Base-by-base conservation (phyloP, 2,113 vertebrate genomes). In the Platichthys stellatus region DNA sequence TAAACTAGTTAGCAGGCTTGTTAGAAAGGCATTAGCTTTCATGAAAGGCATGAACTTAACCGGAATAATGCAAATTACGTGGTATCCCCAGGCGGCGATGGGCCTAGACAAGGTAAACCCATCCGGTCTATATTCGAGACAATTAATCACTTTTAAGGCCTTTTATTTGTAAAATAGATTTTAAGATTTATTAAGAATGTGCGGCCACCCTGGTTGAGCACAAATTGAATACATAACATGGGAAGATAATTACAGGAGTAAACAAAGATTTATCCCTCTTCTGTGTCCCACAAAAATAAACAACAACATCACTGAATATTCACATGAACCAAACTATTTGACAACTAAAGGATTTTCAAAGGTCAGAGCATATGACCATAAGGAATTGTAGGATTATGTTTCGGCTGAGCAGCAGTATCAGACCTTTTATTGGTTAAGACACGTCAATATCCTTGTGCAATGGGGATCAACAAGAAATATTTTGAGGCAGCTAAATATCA, bases 331-430 rank as follows among this genome's bases (percentile, higher is more conserved):
- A 56, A 18, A 26, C 69, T 63, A 80, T 73, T 57, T 68, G 53
- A 72, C 56, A 66, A 20, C 40, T 53, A 3, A 13, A 43, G 21
- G 51, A 40, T 74, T 54, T 64, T 9, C 51, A 35, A 64, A 75
- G 56, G 60, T 66, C 11, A 40, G 35, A 31, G 31, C 20, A 45
- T 35, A 24, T 47, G 21, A 31, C 47, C 24, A 13, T 5, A 0
- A 12, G 61, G 61, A 71, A 61, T 28, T 38, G 45, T 65, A 35
- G 62, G 72, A 72, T 71, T 66, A 57, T n/a, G 38, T 67, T 35
- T 57, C 31, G n/a, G 38, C 47, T 2, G 35, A 47, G 54, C 66
- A 2, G 10, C 31, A 13, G 21, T 15, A 60, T 76, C 35, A 12
- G 10, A 20, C 59, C 67, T 56, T 14, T 75, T 64, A 74, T 60